phyloP scores from a whole-genome alignment of 2,888 invertebrate genomes.

The Bombyx huttoni region DNA sequence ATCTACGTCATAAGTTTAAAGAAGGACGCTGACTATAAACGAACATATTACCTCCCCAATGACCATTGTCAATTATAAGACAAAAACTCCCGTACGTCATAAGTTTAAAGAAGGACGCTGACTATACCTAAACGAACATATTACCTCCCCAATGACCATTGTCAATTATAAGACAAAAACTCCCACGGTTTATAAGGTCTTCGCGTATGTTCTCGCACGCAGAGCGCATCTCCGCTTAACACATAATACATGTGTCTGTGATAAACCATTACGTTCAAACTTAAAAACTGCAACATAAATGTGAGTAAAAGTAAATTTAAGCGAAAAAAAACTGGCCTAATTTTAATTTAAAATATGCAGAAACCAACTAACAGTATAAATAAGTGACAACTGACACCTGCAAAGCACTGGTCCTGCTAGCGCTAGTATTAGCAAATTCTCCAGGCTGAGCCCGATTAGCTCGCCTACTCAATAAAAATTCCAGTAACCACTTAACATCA shows the following conservation, averaged over 20 bases:
- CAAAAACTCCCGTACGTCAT: conserved; percentile 66
- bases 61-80: conserved; percentile 64
- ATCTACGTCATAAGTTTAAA: conserved; percentile 52
- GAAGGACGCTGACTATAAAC: conserved; percentile 67
- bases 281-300: not conserved
- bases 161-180: conserved; percentile 65
- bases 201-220: conserved; percentile 44
- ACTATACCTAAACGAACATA: conserved; percentile 66
- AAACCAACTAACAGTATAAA: too few species aligned
- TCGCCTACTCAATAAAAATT: too few species aligned
- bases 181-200: conserved; percentile 69
- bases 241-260: conserved; percentile 36
- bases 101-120: conserved; percentile 58
- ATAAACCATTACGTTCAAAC: conserved; percentile 15
- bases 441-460: too few species aligned
- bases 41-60: conserved; percentile 62
- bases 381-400: too few species aligned
- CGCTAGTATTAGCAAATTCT: too few species aligned
- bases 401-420: too few species aligned
- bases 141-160: conserved; percentile 64
- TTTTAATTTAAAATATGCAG: too few species aligned
- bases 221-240: conserved; percentile 57
- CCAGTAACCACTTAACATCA: too few species aligned
- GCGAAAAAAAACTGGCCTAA: too few species aligned
- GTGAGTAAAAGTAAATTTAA: not conserved